Base-by-base conservation (phyloP, 2,888 invertebrate genomes). In the Lithosia quadra region DNA sequence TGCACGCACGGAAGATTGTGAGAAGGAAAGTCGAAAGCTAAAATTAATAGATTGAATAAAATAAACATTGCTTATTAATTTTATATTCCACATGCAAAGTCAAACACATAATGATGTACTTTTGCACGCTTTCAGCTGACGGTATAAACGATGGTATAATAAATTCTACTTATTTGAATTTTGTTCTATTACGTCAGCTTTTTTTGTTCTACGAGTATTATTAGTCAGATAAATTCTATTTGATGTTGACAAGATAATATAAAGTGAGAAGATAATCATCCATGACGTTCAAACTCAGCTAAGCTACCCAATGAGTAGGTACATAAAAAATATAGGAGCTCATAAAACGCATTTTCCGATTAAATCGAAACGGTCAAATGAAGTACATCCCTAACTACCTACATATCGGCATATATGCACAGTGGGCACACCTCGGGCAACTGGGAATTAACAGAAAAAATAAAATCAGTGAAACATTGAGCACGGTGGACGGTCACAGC, bases 401-500 rank as follows among this genome's bases (percentile, higher is more conserved):
- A 67, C 64, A 69, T 39, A 63, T 58, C 63, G 58, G 58, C 73
- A 72, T 72, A 34, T 15, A 33, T 24, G 15, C 24, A 15, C 49
- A 49, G 61, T 34, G 63, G 70, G 74, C 67, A 66, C 69, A 69
- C 70, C 61, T 71, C 60, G 15, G 65, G 64, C 57, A 73, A 69
- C 68, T 70, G 81, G 82, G 84, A 86, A 86, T 79, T 76, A 81
- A 79, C 65, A 68, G 68, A 66, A 88, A 90, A 88, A 86, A 84
- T 82, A 84, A 85, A 87, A 83, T 81, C 76, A 77, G 79, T 83
- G 79, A 83, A 85, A 82, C 84, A 83, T 85, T 82, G 88, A 82
- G 86, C 88, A 81, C 83, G 84, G 86, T 90, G 87, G 88, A 87
- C 92, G 90, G 92, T 91, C 90, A 89, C 90, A 86, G 88, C 87